These are phyloP conservation scores for Perithous albicinctus DNA, from an alignment of 2,888 invertebrate genomes.

Conservation along the genomic window DNA sequence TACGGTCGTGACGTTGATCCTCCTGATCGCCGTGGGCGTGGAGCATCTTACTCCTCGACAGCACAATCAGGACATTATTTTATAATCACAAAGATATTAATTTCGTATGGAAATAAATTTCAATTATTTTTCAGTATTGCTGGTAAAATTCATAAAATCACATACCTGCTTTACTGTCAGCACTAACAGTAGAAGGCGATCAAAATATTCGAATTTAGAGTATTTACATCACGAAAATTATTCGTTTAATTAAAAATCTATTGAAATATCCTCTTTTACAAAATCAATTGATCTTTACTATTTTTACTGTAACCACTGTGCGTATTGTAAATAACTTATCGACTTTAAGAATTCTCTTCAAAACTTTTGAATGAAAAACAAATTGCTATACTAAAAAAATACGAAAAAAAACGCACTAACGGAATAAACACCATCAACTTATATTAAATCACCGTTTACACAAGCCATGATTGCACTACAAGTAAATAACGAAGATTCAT, in stretches of 20 bases:
- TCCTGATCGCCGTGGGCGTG: constrained; percentile 49
- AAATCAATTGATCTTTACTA: not conserved
- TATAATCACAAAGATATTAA: no score
- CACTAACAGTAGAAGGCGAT: no score
- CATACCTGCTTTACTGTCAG: no score
- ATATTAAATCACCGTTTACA: not conserved
- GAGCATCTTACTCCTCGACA: constrained; percentile 16
- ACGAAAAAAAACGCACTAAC: not conserved
- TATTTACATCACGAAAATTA: no score
- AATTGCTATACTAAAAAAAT: not conserved
- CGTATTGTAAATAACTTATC: no score
- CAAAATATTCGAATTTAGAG: no score
- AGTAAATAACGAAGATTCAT: not conserved
- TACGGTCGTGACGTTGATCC: constrained; percentile 3
- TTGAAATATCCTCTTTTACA: no score
- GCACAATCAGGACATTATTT: not conserved
- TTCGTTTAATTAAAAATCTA: no score
- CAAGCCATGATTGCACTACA: not conserved
- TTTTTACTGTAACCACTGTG: not conserved
- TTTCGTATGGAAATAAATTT: no score
- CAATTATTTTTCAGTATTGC: no score
- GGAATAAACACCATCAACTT: not conserved
- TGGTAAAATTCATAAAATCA: no score
- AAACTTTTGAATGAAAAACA: not conserved
- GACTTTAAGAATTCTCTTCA: not conserved